Base-by-base conservation (phyloP, 2,113 vertebrate species). In the Mesoclemmys tuberculata region DNA sequence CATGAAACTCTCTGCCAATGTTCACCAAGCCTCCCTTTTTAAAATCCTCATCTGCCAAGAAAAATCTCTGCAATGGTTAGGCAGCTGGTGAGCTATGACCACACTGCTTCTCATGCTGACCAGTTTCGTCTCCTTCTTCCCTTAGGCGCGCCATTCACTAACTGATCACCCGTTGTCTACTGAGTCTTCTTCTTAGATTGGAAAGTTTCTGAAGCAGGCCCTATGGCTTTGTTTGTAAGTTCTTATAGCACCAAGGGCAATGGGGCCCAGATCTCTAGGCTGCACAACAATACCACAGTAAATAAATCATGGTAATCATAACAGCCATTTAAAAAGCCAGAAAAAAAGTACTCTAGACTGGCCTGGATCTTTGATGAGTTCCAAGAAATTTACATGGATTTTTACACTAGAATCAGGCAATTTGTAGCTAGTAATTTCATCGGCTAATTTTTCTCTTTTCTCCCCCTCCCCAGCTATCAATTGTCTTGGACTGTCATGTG, bases 401-500 rank as follows among this genome's bases (percentile, higher is more conserved):
- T 64, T 71, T n/a, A 38, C 64, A 71, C n/a, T 71, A 22, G 61
- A 68, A 71, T 38, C n/a, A 38, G n/a, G n/a, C n/a, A 22, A 38
- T 71, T 31, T 82, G 87, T 54, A 29, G 35, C 19, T 75, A 90
- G 1, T 38, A 87, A 31, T 74, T 71, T 48, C 22, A n/a, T n/a
- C n/a, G n/a, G 9, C 80, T 22, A 90, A 74, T 90, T 41, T 12
- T 56, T 75, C 56, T 83, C 31, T 88, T 91, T 75, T 6, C 1
- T 27, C 41, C n/a, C 5, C 1, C 19, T 1, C 0, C 55, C 74
- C 8, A 16, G 38, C 35, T 4, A 0, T 21, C 8, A 38, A 38
- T 21, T 18, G n/a, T 68, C 64, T 71, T 38, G 38, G n/a, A 71
- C 38, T 71, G n/a, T 68, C 16, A 4, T 10, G 64, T 68, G 16